These are phyloP conservation scores for Dryobates pubescens DNA, from an alignment of 2,797 vertebrate species.

Conservation along the genomic window DNA sequence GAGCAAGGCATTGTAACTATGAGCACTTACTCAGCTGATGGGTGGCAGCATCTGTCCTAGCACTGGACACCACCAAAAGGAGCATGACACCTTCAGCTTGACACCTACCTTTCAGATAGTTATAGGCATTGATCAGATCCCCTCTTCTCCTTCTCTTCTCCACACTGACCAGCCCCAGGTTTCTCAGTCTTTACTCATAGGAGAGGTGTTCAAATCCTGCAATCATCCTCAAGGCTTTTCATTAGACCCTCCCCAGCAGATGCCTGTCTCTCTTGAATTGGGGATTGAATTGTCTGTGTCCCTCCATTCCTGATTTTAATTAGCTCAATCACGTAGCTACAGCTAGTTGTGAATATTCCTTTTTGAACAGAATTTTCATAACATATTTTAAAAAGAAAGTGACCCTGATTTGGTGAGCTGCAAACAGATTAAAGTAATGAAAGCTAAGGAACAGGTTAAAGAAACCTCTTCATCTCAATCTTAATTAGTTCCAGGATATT, in stretches of 20 bases:
- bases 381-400: background rate
- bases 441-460: background rate
- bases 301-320: background rate
- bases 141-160: too few species aligned
- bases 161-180: too few species aligned
- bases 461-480: background rate
- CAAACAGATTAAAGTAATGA: background rate
- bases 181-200: too few species aligned
- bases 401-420: background rate
- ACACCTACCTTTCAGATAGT: too few species aligned
- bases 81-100: too few species aligned
- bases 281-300: background rate
- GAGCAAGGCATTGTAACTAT: background rate
- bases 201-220: too few species aligned
- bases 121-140: too few species aligned
- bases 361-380: background rate
- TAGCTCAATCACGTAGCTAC: background rate
- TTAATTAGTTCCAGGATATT: constrained; percentile 32
- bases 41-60: background rate
- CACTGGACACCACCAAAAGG: too few species aligned
- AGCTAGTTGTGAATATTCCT: background rate
- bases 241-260: too few species aligned
- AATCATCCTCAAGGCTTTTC: too few species aligned
- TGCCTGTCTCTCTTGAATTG: too few species aligned
- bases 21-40: background rate